Base-by-base conservation (phyloP, 2,797 vertebrate genomes). In the Amblyopsis hoosieri region DNA sequence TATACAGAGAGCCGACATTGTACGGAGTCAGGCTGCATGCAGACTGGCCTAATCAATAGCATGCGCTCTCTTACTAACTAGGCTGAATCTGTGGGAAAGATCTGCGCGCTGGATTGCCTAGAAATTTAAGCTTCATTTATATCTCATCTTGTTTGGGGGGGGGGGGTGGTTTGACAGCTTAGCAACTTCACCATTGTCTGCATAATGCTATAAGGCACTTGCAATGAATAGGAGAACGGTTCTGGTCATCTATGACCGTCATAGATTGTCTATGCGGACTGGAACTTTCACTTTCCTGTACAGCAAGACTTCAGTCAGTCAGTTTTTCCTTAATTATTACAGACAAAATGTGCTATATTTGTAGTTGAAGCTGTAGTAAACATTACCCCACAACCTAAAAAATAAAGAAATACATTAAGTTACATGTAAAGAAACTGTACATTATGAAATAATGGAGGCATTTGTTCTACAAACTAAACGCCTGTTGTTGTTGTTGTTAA, bases 11-110 rank as follows among this genome's bases (percentile, higher is more conserved):
- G 60, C 37, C 11, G 1, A 46, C 29, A 48, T 15, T 37, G 10
- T 58, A 57, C 45, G 45, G 50, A 51, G 64, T 62, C 57, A 69
- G 12, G 61, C 72, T 57, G 60, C 64, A 69, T 68, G 67, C 67
- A 42, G 23, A 79, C 60, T 7, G 33, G 19, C 2, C 57, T 81
- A 76, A 91, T 87, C 76, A 84, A 79, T 75, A 68, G 68, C 78
- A 85, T 50, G 66, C 75, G 78, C 61, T 29, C 60, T 19, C 66
- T 57, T 49, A 58, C 47, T 78, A 86, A 83, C 74, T 78, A 78
- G 80, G 73, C 71, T 11, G 51, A 66, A 83, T 86, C 69, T 74
- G 75, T 60, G 60, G 45, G 67, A 62, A 67, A 75, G 68, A 69
- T 71, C 23, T 23, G 23, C 23, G 23, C 3, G 47, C 64, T 45